These are phyloP conservation scores for Eurystomus glaucurus DNA, from an alignment of 2,797 vertebrate species.

Conservation along the genomic window DNA sequence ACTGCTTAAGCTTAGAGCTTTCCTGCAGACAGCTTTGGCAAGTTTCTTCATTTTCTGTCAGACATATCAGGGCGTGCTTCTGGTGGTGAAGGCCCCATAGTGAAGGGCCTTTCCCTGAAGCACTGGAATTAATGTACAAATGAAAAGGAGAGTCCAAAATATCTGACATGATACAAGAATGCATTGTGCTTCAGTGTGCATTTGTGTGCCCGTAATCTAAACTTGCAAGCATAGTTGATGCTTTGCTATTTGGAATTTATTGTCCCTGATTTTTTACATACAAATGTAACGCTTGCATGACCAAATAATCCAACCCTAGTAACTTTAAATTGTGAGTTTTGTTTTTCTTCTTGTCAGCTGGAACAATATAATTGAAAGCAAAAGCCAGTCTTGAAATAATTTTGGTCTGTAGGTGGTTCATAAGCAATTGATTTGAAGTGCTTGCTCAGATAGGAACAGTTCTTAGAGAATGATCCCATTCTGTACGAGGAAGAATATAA, in stretches of 20 bases:
- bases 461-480: not conserved
- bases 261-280: not conserved
- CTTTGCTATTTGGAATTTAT: not conserved
- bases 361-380: not conserved
- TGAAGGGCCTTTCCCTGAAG: not conserved
- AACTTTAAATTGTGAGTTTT: not conserved
- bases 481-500: not conserved
- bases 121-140: not conserved
- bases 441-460: not conserved
- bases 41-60: not conserved
- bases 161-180: not conserved
- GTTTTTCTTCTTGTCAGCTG: conserved; percentile 23
- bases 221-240: not conserved
- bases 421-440: not conserved
- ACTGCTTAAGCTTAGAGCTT: not conserved
- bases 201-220: not conserved
- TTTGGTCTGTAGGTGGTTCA: conserved; percentile 41
- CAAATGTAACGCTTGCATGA: not conserved
- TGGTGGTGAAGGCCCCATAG: not conserved
- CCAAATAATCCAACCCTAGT: not conserved
- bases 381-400: conserved; percentile 18
- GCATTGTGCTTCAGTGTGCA: fast-evolving
- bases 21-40: not conserved
- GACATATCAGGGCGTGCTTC: not conserved
- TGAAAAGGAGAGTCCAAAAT: not conserved